A percentile compares a stretch with the other conserved stretches of the same genome.
phyloP scores from a whole-genome alignment of 2,888 invertebrate species.

The Synanthedon myopaeformis region DNA sequence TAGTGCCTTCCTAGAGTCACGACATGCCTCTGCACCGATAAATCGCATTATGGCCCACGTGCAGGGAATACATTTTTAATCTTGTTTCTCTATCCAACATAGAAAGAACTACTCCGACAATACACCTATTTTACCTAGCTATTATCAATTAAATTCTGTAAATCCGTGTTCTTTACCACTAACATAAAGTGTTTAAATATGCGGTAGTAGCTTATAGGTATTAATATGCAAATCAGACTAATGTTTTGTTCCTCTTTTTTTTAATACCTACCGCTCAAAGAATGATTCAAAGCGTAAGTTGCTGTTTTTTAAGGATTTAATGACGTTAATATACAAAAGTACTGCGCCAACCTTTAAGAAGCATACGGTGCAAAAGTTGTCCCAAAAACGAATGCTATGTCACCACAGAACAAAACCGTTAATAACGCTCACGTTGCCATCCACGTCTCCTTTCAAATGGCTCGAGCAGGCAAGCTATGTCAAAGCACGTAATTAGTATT shows the following conservation, averaged over 20 bases:
- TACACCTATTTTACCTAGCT: too few species aligned
- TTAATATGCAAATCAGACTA: too few species aligned
- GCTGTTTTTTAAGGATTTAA: too few species aligned
- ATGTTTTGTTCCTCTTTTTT: too few species aligned
- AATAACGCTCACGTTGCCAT: conserved; percentile 53
- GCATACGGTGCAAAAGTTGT: not conserved
- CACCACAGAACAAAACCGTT: conserved; percentile 27
- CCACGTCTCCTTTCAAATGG: conserved; percentile 62
- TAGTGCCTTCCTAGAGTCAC: conserved; percentile 32
- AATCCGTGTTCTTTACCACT: too few species aligned
- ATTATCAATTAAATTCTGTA: too few species aligned
- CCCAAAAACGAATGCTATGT: not conserved
- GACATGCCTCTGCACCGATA: conserved; percentile 59
- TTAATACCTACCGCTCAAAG: too few species aligned
- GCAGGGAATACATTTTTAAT: conserved; percentile 67
- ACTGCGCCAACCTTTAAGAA: too few species aligned
- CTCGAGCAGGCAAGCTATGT: conserved; percentile 60
- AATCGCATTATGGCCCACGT: conserved; percentile 68
- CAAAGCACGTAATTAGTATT: conserved; percentile 72
- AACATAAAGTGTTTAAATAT: too few species aligned
- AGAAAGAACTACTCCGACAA: conserved; percentile 19
- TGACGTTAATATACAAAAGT: too few species aligned
- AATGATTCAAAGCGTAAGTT: too few species aligned
- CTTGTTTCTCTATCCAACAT: conserved; percentile 59
- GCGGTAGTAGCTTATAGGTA: too few species aligned